Conservation (phyloP, 2,888 invertebrate species). For the Lycaena phlaeas region DNA sequence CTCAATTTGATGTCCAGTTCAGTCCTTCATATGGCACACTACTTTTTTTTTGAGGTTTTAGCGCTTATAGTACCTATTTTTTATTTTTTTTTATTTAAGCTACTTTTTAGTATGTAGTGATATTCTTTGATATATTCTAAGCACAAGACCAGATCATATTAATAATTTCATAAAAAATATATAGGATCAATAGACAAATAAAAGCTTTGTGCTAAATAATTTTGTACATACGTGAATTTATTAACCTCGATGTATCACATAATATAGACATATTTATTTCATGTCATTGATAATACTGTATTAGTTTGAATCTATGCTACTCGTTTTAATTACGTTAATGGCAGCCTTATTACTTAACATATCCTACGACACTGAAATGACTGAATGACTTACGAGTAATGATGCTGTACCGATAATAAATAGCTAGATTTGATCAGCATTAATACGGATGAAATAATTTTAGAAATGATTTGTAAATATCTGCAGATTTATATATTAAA, state of each 20-base stretch:
- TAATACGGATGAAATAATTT: neutral
- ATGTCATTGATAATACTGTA: slow-evolving; percentile 7
- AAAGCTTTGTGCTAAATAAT: slow-evolving; percentile 30
- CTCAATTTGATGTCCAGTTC: too few species aligned
- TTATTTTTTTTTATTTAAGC: too few species aligned
- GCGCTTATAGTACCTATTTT: too few species aligned
- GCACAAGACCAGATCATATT: slow-evolving; percentile 14
- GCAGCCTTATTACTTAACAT: slow-evolving; percentile 14
- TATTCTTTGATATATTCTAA: too few species aligned
- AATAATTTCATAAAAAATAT: slow-evolving; percentile 18
- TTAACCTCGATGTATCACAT: slow-evolving; percentile 36
- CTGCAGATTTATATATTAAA: slow-evolving; percentile 14
- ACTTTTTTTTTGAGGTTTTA: too few species aligned
- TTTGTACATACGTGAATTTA: slow-evolving; percentile 40
- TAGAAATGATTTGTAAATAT: slow-evolving; percentile 14
- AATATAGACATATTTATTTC: slow-evolving; percentile 26
- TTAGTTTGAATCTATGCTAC: slow-evolving; percentile 8
- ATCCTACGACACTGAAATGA: neutral
- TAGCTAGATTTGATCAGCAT: slow-evolving; percentile 1
- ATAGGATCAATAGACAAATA: slow-evolving; percentile 12
- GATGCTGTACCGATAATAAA: neutral
- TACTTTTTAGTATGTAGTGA: too few species aligned
- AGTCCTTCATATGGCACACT: too few species aligned
- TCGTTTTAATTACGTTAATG: slow-evolving; percentile 18
- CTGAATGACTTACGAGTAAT: neutral